Conservation (phyloP, 2,888 invertebrate genomes). For the Paralinhomoeus sp. region DNA sequence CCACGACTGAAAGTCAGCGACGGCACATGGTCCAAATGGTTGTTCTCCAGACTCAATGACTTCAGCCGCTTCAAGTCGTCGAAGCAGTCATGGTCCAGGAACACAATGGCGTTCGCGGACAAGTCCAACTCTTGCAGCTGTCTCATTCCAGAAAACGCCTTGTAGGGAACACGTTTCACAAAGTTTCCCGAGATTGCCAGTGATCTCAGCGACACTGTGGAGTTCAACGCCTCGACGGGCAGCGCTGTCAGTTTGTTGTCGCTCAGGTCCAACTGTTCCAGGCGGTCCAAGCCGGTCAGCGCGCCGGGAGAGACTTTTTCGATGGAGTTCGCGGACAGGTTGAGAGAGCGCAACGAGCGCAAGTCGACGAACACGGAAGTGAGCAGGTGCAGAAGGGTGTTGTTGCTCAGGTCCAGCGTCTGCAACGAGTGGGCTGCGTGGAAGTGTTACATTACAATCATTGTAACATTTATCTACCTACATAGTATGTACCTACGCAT, state of each 20-base stretch:
- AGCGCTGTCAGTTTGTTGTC: conserved; percentile 1
- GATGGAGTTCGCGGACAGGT: conserved; percentile 1
- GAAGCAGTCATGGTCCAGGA: conserved; percentile 2
- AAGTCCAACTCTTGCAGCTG: conserved; percentile 1
- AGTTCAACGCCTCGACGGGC: conserved; percentile 1
- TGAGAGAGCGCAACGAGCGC: conserved; percentile 3
- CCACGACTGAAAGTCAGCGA: conserved; percentile 4
- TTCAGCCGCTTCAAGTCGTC: neutral
- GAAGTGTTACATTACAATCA: too few species aligned
- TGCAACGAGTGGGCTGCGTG: too few species aligned
- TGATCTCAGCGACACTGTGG: neutral
- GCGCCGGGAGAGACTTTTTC: conserved; percentile 2
- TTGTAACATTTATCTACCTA: too few species aligned
- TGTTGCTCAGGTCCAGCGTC: too few species aligned
- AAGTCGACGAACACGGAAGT: conserved; percentile 5
- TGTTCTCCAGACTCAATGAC: neutral
- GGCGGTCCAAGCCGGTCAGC: neutral
- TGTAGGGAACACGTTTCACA: neutral
- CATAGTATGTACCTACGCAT: too few species aligned
- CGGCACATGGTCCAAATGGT: conserved; percentile 1
- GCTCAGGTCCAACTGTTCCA: conserved; percentile 1
- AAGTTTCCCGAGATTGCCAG: conserved; percentile 2
- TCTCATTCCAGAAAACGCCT: neutral
- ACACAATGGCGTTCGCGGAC: neutral
- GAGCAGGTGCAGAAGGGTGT: too few species aligned